Percentiles rank a stretch among this genome's conserved stretches.
phyloP scores from a whole-genome alignment of 2,797 vertebrate species.

The Parauchenoglanis ngamensis region DNA sequence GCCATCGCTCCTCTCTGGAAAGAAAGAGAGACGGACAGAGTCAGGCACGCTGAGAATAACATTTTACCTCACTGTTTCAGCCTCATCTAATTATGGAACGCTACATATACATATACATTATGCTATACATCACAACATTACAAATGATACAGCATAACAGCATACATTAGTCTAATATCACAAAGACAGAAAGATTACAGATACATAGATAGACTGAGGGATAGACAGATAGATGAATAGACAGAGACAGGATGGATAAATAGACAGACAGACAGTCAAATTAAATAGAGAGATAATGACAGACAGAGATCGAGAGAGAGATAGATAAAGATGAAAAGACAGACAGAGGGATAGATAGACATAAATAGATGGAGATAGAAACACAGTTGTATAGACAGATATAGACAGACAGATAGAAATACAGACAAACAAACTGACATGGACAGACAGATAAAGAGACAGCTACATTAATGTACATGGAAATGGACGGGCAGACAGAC shows the following conservation, averaged over 20 bases:
- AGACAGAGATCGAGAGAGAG: too few species aligned
- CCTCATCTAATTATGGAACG: neutral
- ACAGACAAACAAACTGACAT: neutral
- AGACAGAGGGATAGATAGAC: neutral
- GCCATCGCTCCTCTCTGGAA: conserved; percentile 71
- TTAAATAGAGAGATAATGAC: neutral
- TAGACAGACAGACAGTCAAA: neutral
- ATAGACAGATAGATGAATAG: neutral
- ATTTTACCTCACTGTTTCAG: neutral
- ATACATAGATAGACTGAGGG: neutral
- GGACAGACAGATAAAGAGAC: neutral
- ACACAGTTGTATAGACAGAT: too few species aligned
- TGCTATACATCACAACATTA: neutral
- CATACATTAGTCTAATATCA: too few species aligned
- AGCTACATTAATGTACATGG: neutral
- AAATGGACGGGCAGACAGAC: neutral
- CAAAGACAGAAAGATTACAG: too few species aligned
- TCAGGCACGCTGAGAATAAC: neutral
- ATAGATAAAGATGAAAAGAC: neutral
- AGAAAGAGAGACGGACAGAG: conserved; percentile 19
- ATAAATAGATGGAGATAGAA: neutral
- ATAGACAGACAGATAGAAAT: neutral
- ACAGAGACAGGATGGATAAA: neutral
- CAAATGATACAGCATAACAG: too few species aligned
- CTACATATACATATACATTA: neutral